Evolutionary conservation across 2,113 vertebrate species (phyloP), one percentile per base, ranked within the genome.

Genomic region (Corythornis cristatus): DNA sequence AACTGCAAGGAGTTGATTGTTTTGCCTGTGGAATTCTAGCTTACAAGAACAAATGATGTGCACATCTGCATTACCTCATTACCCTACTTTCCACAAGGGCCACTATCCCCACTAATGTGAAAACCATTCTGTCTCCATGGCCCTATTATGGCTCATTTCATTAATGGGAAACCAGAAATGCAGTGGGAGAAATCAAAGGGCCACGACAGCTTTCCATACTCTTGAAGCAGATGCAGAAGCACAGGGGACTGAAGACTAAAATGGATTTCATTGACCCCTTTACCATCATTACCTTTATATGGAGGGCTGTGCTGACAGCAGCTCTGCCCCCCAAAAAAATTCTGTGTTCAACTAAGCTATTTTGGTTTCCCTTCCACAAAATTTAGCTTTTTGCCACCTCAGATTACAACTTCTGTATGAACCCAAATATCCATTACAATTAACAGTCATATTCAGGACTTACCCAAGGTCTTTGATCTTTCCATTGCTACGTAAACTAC

Each of bases 401-500:
- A 71, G 35, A 83, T 53, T 51, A 62, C 7, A 73, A 64, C 17
- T 33, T 66, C 40, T 4, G 8, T 51, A 26, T 45, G 74, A 51
- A 90, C n/a, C 5, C n/a, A 66, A 81, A 8, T 25, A n/a, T 40
- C 35, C 20, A 75, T 54, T 53, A 53, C 22, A 94, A 40, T 61
- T 92, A 58, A 82, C 28, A 92, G 65, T 35, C 15, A 42, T 18
- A 66, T 64, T 61, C 45, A 66, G 33, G 31, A 89, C 97, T 97
- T 97, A 98, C 98, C 97, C 54, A 96, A 97, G 86, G 91, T 91
- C 93, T 97, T 97, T 19, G 91, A 95, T 96, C 95, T 97, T 89
- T 97, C 91, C 85, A 98, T 93, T 95, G 97, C 97, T 95, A 99
- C 97, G 90, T 99, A 98, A 95, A 99, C 98, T 94, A 99, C 97